A percentile compares a stretch with the other conserved stretches of the same genome.
These are phyloP conservation scores for Anas capensis DNA, from an alignment of 2,797 vertebrate genomes.

Conservation along the genomic window DNA sequence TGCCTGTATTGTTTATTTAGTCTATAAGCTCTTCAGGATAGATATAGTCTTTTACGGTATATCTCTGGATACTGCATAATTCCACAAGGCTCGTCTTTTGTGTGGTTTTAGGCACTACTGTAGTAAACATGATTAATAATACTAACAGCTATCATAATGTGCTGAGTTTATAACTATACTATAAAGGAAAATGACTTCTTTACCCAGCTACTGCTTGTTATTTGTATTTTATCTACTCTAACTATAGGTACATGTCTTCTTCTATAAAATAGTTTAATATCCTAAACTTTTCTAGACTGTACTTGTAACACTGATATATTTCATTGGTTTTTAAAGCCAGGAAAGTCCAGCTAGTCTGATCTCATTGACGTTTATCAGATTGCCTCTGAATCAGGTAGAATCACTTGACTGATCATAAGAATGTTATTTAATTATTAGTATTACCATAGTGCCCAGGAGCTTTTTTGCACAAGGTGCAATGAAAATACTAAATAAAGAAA, in stretches of 20 bases:
- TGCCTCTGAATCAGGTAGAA: not conserved
- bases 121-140: constrained; percentile 20
- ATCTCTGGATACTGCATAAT: not conserved
- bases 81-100: not conserved
- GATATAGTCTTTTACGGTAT: not conserved
- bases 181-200: not conserved
- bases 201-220: not conserved
- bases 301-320: not conserved
- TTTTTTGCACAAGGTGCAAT: not conserved
- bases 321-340: not conserved
- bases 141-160: not conserved
- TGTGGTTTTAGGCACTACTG: not conserved
- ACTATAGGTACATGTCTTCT: not conserved
- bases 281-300: not conserved
- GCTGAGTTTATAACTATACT: not conserved
- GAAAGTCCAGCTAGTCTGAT: not conserved
- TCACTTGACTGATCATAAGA: not conserved
- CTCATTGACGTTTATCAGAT: not conserved
- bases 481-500: not conserved
- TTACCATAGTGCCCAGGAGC: not conserved
- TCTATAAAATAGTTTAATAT: not conserved
- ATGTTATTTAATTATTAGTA: not conserved
- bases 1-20: not conserved
- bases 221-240: not conserved
- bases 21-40: not conserved